Conservation (phyloP, 1,140 invertebrate species). For the Thalassaphorura encarpata region DNA sequence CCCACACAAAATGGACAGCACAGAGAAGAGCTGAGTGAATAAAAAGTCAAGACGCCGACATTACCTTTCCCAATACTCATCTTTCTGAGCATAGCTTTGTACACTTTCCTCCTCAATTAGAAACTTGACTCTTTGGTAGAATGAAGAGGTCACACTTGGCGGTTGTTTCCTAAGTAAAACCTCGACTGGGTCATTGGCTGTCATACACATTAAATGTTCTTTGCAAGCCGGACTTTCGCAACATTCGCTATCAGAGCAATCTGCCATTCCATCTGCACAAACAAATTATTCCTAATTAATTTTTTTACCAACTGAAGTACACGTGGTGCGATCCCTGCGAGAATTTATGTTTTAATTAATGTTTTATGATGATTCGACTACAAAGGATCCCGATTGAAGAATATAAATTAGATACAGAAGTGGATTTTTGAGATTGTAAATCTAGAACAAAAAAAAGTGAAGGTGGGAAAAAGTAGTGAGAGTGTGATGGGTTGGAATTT, state of each 20-base stretch:
- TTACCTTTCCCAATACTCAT: constrained; percentile 95
- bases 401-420: no score
- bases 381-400: no score
- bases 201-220: constrained; percentile 85
- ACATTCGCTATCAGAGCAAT: constrained; percentile 97
- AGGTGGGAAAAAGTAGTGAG: no score
- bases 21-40: neutral
- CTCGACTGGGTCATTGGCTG: constrained; percentile 88
- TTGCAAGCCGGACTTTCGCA: constrained; percentile 69
- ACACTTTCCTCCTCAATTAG: constrained; percentile 97
- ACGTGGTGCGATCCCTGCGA: no score
- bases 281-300: neutral
- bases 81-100: constrained; percentile 92
- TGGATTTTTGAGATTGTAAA: no score
- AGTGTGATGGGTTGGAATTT: no score
- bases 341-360: no score
- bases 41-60: constrained; percentile 43
- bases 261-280: constrained; percentile 80
- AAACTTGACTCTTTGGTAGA: constrained; percentile 96
- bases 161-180: constrained; percentile 90
- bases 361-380: no score
- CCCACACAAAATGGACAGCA: neutral
- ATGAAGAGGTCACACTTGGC: constrained; percentile 88
- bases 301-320: no score
- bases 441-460: no score